These are phyloP conservation scores for Aldrovandia affinis DNA, from an alignment of 2,797 vertebrate species.

Conservation along the genomic window DNA sequence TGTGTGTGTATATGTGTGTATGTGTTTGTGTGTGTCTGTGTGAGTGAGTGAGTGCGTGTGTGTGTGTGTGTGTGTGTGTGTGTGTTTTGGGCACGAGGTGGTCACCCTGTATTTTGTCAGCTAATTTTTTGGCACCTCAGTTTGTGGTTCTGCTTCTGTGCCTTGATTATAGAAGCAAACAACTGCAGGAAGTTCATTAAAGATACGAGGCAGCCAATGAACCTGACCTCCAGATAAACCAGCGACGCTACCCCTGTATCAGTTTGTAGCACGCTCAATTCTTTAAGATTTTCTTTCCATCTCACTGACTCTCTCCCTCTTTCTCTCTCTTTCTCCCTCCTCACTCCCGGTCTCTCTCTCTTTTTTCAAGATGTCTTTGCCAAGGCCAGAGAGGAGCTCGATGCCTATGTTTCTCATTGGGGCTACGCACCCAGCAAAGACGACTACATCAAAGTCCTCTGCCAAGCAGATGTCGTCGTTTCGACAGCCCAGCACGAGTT, in stretches of 20 bases:
- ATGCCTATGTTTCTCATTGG: constrained; percentile 84
- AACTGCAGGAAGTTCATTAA: constrained; percentile 99
- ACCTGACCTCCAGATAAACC: constrained; percentile 96
- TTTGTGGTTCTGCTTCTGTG: constrained; percentile 99
- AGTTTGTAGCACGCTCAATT: constrained; percentile 88
- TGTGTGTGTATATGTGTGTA: neutral
- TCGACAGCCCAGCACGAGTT: constrained; percentile 97
- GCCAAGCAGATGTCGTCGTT: constrained; percentile 89
- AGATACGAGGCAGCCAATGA: constrained; percentile 99
- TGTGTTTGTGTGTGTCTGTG: neutral
- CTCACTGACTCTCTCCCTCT: constrained; percentile 32
- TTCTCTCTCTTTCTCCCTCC: constrained; percentile 38
- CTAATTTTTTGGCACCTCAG: constrained; percentile 98
- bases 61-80: neutral
- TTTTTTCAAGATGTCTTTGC: constrained; percentile 81
- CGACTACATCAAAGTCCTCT: constrained; percentile 84
- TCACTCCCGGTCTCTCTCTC: constrained; percentile 30
- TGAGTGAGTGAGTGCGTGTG: neutral
- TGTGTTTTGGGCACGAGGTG: constrained; percentile 79
- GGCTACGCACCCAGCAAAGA: constrained; percentile 87
- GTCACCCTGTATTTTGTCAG: constrained; percentile 91
- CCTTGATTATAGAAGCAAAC: constrained; percentile 99
- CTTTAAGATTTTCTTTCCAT: constrained; percentile 69
- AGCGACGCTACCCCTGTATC: constrained; percentile 90
- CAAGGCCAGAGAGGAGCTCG: constrained; percentile 77